Conservation (phyloP, 2,113 vertebrate genomes). For the Malurus alboscapulatus region DNA sequence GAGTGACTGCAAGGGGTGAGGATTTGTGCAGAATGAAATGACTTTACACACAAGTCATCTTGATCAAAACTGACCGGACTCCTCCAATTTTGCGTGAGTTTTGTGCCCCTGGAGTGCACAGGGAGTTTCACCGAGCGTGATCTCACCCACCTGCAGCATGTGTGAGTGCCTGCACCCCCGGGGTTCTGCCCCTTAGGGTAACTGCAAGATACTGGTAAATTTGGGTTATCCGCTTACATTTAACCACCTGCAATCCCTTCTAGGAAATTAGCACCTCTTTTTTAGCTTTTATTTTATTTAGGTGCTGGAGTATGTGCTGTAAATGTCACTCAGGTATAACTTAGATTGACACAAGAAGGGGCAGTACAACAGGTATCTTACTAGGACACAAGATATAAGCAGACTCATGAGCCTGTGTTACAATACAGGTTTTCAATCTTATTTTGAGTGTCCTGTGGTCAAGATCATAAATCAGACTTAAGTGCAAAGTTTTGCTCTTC, state of each 20-base stretch:
- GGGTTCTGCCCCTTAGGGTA: not conserved
- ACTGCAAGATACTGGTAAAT: not conserved
- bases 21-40: not conserved
- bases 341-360: not conserved
- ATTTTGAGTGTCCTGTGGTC: not conserved
- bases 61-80: not conserved
- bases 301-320: not conserved
- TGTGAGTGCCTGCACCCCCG: fast-evolving
- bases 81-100: not conserved
- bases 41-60: not conserved
- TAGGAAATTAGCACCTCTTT: not conserved
- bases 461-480: not conserved
- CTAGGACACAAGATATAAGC: not conserved
- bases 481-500: not conserved
- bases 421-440: not conserved
- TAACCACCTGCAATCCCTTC: not conserved
- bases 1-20: not conserved
- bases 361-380: not conserved
- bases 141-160: fast-evolving
- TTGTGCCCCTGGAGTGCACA: fast-evolving
- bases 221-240: not conserved
- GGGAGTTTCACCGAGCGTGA: not conserved
- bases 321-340: not conserved
- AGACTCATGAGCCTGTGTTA: not conserved
- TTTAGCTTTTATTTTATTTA: not conserved